Evolutionary conservation across 2,797 vertebrate species (phyloP).

Genomic region (Eleutherodactylus coqui): DNA sequence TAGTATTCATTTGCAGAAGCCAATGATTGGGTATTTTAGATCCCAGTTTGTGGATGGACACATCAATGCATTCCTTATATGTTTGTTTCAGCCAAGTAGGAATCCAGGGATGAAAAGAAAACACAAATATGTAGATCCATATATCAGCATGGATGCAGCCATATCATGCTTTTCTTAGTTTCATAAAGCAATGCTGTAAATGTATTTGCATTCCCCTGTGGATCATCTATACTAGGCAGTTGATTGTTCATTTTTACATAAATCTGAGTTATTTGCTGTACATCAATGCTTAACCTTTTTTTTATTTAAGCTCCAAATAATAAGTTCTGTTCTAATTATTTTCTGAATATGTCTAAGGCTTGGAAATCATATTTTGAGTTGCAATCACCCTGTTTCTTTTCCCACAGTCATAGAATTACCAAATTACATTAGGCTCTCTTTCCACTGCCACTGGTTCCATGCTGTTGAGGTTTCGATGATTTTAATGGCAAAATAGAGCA

Average conservation of each 20-base stretch:
- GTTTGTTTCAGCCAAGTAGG: neutral
- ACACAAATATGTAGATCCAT: slow-evolving; percentile 14
- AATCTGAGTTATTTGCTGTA: neutral
- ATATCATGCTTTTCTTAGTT: neutral
- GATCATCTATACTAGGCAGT: neutral
- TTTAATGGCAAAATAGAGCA: too few species aligned
- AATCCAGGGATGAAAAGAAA: neutral
- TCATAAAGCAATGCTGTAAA: neutral
- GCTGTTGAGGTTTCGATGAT: too few species aligned
- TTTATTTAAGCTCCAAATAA: too few species aligned
- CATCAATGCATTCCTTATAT: neutral
- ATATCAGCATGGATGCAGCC: neutral
- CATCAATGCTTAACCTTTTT: too few species aligned
- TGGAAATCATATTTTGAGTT: too few species aligned
- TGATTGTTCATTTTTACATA: neutral
- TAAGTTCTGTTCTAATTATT: neutral
- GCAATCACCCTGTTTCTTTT: too few species aligned
- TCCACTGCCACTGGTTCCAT: too few species aligned
- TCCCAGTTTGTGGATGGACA: neutral
- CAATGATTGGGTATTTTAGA: slow-evolving; percentile 8
- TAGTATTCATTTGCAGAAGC: neutral
- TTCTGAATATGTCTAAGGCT: too few species aligned
- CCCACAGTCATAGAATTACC: too few species aligned
- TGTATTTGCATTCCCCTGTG: neutral
- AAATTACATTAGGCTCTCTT: too few species aligned